Evolutionary conservation across 2,888 invertebrate genomes (phyloP).

Genomic region (Tryphoninae sp.): DNA sequence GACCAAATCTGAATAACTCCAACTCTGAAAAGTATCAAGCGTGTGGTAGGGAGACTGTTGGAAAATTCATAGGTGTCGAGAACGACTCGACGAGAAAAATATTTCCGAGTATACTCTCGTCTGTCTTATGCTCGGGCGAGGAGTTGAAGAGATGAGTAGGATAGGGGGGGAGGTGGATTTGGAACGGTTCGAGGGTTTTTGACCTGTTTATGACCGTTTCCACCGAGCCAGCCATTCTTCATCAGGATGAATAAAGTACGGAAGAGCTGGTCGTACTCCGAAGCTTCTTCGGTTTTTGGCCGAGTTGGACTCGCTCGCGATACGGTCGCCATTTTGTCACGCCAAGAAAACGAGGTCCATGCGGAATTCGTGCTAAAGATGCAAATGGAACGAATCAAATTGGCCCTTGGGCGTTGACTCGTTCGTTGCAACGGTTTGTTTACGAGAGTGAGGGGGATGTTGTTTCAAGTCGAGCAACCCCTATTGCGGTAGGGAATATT

Average conservation of each 20-base stretch:
- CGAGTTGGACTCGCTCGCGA: background rate
- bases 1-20: background rate
- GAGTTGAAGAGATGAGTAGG: too few relatives aligned
- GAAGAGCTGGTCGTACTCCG: background rate
- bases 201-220: background rate
- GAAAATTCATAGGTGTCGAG: slow-evolving; percentile 28
- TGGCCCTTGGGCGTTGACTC: too few relatives aligned
- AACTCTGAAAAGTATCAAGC: slow-evolving; percentile 14
- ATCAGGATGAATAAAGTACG: background rate
- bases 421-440: too few relatives aligned
- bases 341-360: too few relatives aligned
- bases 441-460: too few relatives aligned
- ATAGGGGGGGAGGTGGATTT: background rate
- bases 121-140: background rate
- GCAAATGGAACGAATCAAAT: too few relatives aligned
- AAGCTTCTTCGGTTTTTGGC: background rate
- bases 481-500: slow-evolving; percentile 2
- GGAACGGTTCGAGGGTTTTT: background rate
- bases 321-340: too few relatives aligned
- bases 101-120: background rate
- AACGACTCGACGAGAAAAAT: background rate
- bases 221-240: background rate
- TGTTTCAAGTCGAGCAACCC: background rate
- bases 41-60: background rate
- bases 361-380: too few relatives aligned